Conservation (phyloP, 2,888 invertebrate genomes). For the Callyntrura sp. region DNA sequence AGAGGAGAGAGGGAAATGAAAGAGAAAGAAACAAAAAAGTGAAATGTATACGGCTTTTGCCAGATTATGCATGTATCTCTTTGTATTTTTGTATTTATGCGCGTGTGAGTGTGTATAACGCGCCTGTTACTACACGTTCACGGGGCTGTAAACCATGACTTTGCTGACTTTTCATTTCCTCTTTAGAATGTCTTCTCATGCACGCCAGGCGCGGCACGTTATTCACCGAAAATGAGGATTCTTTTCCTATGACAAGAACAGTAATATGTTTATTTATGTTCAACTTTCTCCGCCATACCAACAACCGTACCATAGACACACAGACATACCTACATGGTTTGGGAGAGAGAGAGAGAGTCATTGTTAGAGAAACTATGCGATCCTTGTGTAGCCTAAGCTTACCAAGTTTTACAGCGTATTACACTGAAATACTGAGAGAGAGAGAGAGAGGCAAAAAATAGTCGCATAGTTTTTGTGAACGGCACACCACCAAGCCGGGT, state of each 20-base stretch:
- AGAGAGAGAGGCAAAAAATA: slow-evolving; percentile 8
- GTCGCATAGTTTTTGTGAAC: background rate
- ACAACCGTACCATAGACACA: background rate
- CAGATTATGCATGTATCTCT: slow-evolving; percentile 35
- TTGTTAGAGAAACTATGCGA: background rate
- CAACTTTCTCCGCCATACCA: background rate
- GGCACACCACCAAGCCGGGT: background rate
- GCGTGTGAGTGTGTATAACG: slow-evolving; percentile 27
- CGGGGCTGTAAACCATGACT: slow-evolving; percentile 73
- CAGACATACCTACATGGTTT: background rate
- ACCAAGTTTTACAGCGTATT: background rate
- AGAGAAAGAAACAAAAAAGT: background rate
- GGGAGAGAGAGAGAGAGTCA: background rate
- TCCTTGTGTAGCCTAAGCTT: background rate
- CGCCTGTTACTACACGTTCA: slow-evolving; percentile 67
- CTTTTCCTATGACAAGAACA: slow-evolving; percentile 54
- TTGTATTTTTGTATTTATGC: slow-evolving; percentile 17
- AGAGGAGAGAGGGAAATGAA: background rate
- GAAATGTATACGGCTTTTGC: background rate
- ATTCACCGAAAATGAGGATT: slow-evolving; percentile 67
- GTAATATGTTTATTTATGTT: slow-evolving; percentile 72
- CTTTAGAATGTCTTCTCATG: slow-evolving; percentile 54
- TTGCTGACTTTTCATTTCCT: slow-evolving; percentile 77
- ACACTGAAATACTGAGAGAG: background rate
- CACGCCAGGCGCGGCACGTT: slow-evolving; percentile 21